Conservation (phyloP, 2,797 vertebrate genomes). For the Halcyon smyrnensis region DNA sequence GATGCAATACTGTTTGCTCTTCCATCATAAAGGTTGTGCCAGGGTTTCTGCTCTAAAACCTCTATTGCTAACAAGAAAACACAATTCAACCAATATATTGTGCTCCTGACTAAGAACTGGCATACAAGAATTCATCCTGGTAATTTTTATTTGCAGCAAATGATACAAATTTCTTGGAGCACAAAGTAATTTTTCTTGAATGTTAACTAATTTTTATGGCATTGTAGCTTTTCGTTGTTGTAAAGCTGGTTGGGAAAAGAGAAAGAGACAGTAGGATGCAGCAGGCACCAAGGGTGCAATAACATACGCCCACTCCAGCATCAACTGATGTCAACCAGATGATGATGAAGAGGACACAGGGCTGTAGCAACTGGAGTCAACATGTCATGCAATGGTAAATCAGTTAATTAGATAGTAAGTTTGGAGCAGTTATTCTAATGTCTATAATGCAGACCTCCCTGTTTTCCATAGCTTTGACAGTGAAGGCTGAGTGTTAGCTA, state of each 20-base stretch:
- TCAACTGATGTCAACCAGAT: not conserved
- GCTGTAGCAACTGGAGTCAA: not conserved
- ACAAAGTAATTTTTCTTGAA: constrained; percentile 61
- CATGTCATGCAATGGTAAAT: not conserved
- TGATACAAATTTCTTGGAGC: constrained; percentile 11
- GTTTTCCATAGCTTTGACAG: not conserved
- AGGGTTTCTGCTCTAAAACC: constrained; percentile 8
- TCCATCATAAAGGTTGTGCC: not conserved
- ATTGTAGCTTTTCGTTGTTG: not conserved
- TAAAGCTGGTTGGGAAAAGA: not conserved
- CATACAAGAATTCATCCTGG: not conserved
- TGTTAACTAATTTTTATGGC: not conserved
- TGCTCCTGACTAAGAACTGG: not conserved
- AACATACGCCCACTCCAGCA: not conserved
- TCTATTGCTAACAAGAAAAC: constrained; percentile 36
- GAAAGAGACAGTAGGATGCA: not conserved
- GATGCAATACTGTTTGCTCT: constrained; percentile 5
- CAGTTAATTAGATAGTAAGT: not conserved
- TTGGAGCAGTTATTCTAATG: not conserved
- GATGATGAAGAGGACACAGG: not conserved
- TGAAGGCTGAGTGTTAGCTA: not conserved
- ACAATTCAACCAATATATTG: not conserved
- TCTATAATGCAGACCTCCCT: not conserved
- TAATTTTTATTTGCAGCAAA: constrained; percentile 12
- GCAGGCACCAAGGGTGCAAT: not conserved